These are phyloP conservation scores for Micoletzkya japonica DNA, from an alignment of 2,888 invertebrate genomes.

Conservation along the genomic window DNA sequence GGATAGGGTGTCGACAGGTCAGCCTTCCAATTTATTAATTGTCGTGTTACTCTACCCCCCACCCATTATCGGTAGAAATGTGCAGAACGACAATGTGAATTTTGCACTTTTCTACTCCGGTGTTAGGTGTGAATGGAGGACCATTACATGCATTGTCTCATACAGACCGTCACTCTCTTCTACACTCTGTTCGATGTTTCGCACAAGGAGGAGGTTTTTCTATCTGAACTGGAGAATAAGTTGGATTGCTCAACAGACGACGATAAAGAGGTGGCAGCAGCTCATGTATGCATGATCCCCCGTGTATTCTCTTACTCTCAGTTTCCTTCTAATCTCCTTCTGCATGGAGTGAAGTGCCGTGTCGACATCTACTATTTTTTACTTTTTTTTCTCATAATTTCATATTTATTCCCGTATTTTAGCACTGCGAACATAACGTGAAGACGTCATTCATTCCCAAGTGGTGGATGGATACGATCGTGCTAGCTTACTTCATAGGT, in stretches of 20 bases:
- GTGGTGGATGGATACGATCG: constrained; percentile 42
- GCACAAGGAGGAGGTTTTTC: constrained; percentile 44
- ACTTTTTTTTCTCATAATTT: background rate
- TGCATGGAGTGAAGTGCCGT: constrained; percentile 6
- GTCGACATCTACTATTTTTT: constrained; percentile 5
- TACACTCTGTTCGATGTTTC: constrained; percentile 44
- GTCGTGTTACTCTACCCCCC: no score
- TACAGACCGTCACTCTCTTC: constrained; percentile 41
- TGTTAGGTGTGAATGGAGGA: no score
- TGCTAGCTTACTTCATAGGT: constrained; percentile 15
- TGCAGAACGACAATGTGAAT: no score
- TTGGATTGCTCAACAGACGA: constrained; percentile 40
- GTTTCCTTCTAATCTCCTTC: constrained; percentile 18
- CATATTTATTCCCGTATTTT: constrained; percentile 8
- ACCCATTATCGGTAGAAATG: no score
- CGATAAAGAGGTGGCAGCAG: constrained; percentile 38
- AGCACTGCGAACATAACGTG: constrained; percentile 44
- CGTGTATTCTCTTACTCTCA: background rate
- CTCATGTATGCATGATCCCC: constrained; percentile 40
- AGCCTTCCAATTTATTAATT: constrained; percentile 25
- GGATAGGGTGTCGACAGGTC: constrained; percentile 40
- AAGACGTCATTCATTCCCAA: constrained; percentile 36
- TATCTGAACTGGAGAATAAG: constrained; percentile 38
- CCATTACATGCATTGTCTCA: constrained; percentile 27
- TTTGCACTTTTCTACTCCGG: no score